Conservation (phyloP, 2,888 invertebrate species). For the Andricus curvator region DNA sequence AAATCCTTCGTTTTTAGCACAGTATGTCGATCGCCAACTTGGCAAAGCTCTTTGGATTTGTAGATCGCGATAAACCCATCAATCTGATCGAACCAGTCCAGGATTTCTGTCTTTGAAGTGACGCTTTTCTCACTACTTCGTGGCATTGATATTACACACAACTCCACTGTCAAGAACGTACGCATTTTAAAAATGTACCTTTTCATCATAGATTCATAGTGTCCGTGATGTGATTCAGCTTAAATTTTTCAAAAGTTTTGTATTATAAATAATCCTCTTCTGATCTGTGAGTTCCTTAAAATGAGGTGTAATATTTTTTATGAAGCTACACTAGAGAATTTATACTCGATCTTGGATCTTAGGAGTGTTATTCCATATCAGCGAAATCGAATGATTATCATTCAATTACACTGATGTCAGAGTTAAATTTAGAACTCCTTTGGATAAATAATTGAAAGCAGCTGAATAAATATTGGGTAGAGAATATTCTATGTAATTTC, state of each 20-base stretch:
- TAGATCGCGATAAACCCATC: conserved; percentile 13
- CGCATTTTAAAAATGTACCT: neutral
- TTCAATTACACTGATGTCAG: conserved; percentile 14
- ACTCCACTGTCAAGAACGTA: neutral
- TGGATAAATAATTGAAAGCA: neutral
- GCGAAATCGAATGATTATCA: conserved; percentile 7
- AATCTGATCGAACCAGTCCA: neutral
- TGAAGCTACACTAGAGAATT: neutral
- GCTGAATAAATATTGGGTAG: neutral
- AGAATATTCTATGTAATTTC: neutral
- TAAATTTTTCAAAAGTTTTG: neutral
- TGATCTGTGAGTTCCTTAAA: neutral
- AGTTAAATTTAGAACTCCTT: neutral
- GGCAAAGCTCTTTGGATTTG: conserved; percentile 21
- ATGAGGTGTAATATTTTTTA: neutral
- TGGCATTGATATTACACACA: conserved; percentile 8
- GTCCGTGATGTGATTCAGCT: neutral
- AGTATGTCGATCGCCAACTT: conserved; percentile 17
- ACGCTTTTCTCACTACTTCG: conserved; percentile 5
- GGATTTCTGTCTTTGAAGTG: conserved; percentile 5
- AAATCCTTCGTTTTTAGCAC: conserved; percentile 9
- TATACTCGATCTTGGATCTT: neutral
- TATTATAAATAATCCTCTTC: neutral
- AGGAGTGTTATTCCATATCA: conserved; percentile 5
- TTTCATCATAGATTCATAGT: neutral